phyloP scores from a whole-genome alignment of 2,113 vertebrate genomes.

The Morone chrysops region DNA sequence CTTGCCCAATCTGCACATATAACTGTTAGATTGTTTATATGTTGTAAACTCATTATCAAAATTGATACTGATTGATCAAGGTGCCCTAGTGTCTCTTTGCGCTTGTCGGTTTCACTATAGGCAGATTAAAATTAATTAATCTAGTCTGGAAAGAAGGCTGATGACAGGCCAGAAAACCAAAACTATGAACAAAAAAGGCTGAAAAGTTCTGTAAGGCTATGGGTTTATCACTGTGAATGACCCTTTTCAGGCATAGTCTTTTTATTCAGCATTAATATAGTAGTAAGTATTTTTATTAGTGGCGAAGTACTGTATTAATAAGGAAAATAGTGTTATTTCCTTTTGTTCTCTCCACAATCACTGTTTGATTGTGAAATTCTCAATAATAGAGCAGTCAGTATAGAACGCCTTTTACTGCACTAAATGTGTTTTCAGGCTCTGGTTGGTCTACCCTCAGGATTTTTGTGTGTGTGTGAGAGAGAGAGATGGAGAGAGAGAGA shows the following conservation, averaged over 20 bases:
- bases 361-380: neutral
- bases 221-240: neutral
- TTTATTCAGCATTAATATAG: neutral
- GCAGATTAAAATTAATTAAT: too few species aligned
- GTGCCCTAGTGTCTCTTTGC: too few species aligned
- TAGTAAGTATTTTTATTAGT: too few species aligned
- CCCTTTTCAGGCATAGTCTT: neutral
- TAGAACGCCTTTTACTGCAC: neutral
- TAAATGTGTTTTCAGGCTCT: constrained; percentile 1
- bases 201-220: neutral
- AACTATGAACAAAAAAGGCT: neutral
- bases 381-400: too few species aligned
- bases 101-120: too few species aligned
- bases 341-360: neutral
- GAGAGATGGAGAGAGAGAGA: neutral
- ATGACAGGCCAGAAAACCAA: neutral
- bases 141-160: neutral
- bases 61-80: neutral
- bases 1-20: too few species aligned
- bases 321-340: neutral
- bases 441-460: neutral
- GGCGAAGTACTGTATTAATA: neutral
- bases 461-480: neutral
- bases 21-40: too few species aligned
- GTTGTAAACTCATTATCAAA: too few species aligned